Base-by-base conservation (phyloP, 2,888 invertebrate species). In the Papilio gigon region DNA sequence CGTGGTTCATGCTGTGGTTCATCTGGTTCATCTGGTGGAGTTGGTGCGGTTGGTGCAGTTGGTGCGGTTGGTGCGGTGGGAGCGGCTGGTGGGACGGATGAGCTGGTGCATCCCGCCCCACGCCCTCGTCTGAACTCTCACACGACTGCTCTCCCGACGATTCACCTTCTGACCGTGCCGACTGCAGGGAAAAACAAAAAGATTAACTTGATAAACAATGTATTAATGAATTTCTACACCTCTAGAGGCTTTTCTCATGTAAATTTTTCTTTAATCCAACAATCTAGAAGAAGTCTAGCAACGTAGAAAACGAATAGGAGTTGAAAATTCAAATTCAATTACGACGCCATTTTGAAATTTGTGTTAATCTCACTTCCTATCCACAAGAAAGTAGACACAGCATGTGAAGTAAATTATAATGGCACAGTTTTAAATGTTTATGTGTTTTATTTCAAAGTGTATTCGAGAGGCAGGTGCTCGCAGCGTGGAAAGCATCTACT, bases 41-140 rank as follows among this genome's bases (percentile, higher is more conserved):
- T 65, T 79, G 62, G 14, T 59, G 58, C 30, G 47, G 61, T 20
- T 67, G 80, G 50, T 77, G 78, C 27, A 42, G 44, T 33, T 65
- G 65, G 44, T 67, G 67, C 2, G 73, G 75, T 65, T 77, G 81
- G 22, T 79, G 83, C 2, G 78, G 76, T 59, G 76, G 80, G 3
- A 67, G 70, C 20, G 73, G 76, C 30, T 77, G 73, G 1, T 75
- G 77, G 50, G 76, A 79, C 61, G 77, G 61, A 2, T 40, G 81
- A 3, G 78, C 85, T 0, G 89, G 86, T 12, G 83, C 88, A 75
- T 88, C 89, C n/a, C 90, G 84, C 17, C 89, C 90, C 14, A 91
- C 89, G 0, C 92, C 91, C 74, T 92, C 92, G 80, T 92, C 92
- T 0, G 92, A 91, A 71, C 90, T 89, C 78, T 91, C 91, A 74